Conservation (phyloP, 2,797 vertebrate species). For the Oryzias sinensis region DNA sequence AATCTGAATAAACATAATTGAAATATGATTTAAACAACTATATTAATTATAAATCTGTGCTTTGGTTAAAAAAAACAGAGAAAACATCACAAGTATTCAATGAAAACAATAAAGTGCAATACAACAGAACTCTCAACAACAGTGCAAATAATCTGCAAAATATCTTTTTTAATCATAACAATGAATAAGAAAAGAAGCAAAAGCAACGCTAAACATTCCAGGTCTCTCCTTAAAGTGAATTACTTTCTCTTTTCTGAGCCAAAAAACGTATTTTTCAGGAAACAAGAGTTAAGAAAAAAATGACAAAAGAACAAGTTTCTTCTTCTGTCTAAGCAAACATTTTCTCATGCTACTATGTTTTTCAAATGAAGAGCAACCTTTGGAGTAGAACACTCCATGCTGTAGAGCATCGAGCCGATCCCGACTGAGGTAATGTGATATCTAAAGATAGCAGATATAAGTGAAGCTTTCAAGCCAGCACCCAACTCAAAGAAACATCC, state of each 20-base stretch:
- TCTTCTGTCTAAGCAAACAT: constrained; percentile 33
- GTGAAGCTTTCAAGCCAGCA: constrained; percentile 36
- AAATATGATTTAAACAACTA: not conserved
- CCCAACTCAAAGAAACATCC: constrained; percentile 41
- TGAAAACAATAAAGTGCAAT: constrained; percentile 72
- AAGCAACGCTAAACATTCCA: constrained; percentile 42
- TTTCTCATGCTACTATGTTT: constrained; percentile 55
- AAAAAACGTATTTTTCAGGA: constrained; percentile 35
- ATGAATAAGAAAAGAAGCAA: constrained; percentile 25
- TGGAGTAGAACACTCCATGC: constrained; percentile 41
- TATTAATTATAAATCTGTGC: constrained; percentile 37
- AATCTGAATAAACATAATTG: constrained; percentile 15
- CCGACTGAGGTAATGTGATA: constrained; percentile 64
- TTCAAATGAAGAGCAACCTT: constrained; percentile 41
- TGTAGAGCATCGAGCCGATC: constrained; percentile 51
- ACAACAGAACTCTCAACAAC: constrained; percentile 58
- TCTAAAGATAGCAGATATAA: constrained; percentile 34
- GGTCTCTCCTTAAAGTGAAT: constrained; percentile 37
- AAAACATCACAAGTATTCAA: constrained; percentile 31
- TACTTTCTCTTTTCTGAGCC: constrained; percentile 36
- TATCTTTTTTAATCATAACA: constrained; percentile 26
- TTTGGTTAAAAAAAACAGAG: constrained; percentile 68
- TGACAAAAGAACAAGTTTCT: constrained; percentile 34
- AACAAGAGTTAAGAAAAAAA: constrained; percentile 22
- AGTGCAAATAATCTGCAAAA: constrained; percentile 45